Conservation (phyloP, 2,113 vertebrate species). For the Miniopterus natalensis region DNA sequence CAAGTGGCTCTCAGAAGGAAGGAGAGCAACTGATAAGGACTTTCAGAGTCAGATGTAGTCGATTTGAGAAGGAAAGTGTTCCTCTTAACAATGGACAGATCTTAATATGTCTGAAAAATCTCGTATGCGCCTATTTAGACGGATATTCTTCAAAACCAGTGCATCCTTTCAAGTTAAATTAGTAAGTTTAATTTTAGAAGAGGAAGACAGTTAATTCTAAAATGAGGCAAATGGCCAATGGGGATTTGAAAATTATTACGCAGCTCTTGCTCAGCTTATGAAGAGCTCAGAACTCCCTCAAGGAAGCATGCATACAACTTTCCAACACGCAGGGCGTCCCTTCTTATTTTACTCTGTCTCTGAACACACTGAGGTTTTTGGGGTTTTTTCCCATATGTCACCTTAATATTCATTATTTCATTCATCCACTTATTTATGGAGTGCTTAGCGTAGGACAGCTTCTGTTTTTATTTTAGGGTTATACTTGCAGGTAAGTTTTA, state of each 20-base stretch:
- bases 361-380: not conserved
- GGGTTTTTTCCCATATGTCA: not conserved
- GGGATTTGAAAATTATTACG: not conserved
- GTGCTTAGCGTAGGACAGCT: not conserved
- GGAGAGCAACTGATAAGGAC: not conserved
- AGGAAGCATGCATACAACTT: not conserved
- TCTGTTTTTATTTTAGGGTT: constrained; percentile 14
- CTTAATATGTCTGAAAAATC: not conserved
- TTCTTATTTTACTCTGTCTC: not conserved
- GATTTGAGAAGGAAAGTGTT: not conserved
- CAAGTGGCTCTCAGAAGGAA: not conserved
- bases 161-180: not conserved
- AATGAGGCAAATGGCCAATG: not conserved
- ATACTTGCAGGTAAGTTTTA: constrained; percentile 25
- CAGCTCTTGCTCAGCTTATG: not conserved
- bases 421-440: constrained; percentile 8
- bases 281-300: not conserved
- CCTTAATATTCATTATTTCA: not conserved
- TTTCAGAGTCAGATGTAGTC: not conserved
- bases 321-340: not conserved
- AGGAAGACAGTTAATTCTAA: not conserved
- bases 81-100: not conserved
- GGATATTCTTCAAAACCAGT: not conserved
- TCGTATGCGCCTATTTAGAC: not conserved
- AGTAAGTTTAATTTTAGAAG: not conserved